A percentile compares a stretch with the other conserved stretches of the same genome.
Evolutionary conservation across 2,113 vertebrate species (phyloP).

Genomic region (Fulica atra): DNA sequence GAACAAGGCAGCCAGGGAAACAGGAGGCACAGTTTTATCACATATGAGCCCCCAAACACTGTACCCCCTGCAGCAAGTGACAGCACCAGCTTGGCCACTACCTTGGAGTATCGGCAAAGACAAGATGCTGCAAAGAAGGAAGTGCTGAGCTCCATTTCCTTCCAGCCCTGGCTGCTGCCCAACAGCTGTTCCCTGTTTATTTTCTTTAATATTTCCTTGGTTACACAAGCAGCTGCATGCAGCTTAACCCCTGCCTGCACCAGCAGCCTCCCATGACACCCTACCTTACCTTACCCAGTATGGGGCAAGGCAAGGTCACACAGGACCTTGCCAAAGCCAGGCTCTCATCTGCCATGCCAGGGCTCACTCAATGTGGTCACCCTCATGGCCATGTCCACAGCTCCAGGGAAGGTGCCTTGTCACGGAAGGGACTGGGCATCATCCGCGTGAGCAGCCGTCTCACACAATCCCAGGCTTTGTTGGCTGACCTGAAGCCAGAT

Average conservation of each 20-base stretch:
- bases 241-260: constrained; percentile 43
- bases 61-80: background rate
- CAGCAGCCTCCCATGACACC: background rate
- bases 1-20: background rate
- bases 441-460: rapidly evolving
- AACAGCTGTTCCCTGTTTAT: constrained; percentile 61
- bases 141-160: constrained; percentile 39
- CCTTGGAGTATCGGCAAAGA: background rate
- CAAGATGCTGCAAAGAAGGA: background rate
- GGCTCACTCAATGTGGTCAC: background rate
- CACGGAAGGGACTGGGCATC: background rate
- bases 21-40: background rate
- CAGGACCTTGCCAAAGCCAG: background rate
- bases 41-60: background rate
- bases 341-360: background rate
- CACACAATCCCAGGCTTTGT: rapidly evolving
- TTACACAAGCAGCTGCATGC: constrained; percentile 13
- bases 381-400: rapidly evolving
- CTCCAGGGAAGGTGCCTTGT: background rate
- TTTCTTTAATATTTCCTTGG: constrained; percentile 59
- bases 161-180: constrained; percentile 34
- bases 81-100: background rate
- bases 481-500: background rate
- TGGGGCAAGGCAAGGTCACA: background rate
- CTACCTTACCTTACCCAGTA: background rate